Conservation (phyloP, 92 coral and sea anemone species). For the Porites divaricata region DNA sequence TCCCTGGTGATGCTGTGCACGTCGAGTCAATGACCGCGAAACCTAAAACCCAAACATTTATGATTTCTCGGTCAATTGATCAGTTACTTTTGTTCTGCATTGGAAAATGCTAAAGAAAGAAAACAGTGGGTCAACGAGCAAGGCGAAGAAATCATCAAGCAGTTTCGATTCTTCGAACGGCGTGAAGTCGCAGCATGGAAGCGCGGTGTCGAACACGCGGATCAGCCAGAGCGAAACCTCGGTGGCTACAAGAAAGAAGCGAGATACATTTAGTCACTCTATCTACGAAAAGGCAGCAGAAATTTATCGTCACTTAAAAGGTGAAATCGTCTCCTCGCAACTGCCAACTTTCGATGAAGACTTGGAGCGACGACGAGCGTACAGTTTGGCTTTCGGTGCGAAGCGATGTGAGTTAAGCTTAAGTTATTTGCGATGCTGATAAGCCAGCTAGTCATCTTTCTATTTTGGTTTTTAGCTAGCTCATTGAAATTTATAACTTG, state of each 20-base stretch:
- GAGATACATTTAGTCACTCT: constrained; percentile 74
- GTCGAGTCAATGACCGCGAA: not conserved
- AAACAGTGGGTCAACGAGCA: constrained; percentile 5
- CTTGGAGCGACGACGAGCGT: constrained; percentile 89
- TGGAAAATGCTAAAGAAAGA: constrained; percentile 56
- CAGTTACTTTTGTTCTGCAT: not conserved
- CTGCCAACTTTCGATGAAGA: constrained; percentile 93
- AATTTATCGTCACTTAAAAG: constrained; percentile 89
- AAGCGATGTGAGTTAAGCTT: constrained; percentile 86
- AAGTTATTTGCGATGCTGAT: not conserved
- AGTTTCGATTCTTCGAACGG: constrained; percentile 52
- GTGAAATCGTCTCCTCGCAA: constrained; percentile 72
- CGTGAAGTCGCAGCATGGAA: constrained; percentile 29
- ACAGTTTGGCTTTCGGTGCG: constrained; percentile 97
- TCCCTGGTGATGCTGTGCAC: constrained; percentile 29
- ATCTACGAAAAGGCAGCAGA: constrained; percentile 93
- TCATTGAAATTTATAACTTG: not conserved
- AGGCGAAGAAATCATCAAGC: constrained; percentile 71
- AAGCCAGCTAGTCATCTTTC: not conserved
- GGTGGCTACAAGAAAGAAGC: constrained; percentile 60
- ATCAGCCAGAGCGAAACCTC: constrained; percentile 68
- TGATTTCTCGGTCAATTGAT: constrained; percentile 1
- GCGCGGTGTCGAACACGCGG: constrained; percentile 33
- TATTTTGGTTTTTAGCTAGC: not conserved
- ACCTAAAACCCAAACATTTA: constrained; percentile 15